These are phyloP conservation scores for Pyrgilauda ruficollis DNA, from an alignment of 2,113 vertebrate genomes.

Conservation along the genomic window DNA sequence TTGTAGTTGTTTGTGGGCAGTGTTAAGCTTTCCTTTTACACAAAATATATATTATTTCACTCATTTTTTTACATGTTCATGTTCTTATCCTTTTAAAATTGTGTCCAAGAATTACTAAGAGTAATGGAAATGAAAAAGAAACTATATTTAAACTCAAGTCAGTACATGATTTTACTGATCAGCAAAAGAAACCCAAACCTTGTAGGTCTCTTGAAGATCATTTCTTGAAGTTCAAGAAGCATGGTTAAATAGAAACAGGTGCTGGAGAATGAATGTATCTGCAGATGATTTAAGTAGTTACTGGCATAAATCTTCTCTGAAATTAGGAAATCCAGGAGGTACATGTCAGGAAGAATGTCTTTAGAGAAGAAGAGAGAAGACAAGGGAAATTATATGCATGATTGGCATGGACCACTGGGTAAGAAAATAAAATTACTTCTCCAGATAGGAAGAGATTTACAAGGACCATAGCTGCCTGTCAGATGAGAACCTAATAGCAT, in stretches of 20 bases:
- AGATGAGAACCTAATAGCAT: not conserved
- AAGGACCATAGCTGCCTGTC: not conserved
- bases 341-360: not conserved
- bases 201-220: not conserved
- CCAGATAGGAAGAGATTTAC: constrained; percentile 30
- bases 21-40: not conserved
- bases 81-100: not conserved
- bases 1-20: not conserved
- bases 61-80: not conserved
- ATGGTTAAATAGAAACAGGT: constrained; percentile 1
- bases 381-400: not conserved
- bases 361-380: not conserved
- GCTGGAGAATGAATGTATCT: not conserved
- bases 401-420: not conserved
- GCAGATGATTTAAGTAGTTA: not conserved
- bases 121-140: not conserved
- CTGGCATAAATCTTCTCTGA: not conserved
- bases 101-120: not conserved
- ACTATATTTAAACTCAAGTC: not conserved
- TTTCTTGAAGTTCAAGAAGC: not conserved
- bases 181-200: not conserved
- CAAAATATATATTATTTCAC: not conserved
- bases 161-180: not conserved
- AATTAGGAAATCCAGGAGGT: constrained; percentile 5
- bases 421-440: constrained; percentile 38